Evolutionary conservation across 2,797 vertebrate genomes (phyloP).

Genomic region (Delichon dasypus): DNA sequence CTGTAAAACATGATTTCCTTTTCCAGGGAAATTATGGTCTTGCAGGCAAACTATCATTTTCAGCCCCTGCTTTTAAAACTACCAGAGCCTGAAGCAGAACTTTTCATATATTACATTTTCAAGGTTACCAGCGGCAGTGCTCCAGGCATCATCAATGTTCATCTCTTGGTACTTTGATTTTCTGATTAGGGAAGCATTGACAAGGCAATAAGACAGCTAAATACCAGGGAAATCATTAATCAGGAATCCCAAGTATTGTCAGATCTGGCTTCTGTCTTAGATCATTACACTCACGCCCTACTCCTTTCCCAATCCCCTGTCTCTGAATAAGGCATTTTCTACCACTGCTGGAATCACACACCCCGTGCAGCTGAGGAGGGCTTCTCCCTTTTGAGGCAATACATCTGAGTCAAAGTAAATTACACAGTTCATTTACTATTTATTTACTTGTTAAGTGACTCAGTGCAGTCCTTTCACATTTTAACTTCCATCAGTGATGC

Average conservation of each 20-base stretch:
- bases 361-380: background rate
- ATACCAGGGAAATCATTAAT: slow-evolving; percentile 4
- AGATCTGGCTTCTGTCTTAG: background rate
- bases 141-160: background rate
- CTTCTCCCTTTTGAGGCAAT: background rate
- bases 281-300: background rate
- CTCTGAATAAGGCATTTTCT: background rate
- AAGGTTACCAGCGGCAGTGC: background rate
- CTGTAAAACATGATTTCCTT: background rate
- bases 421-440: slow-evolving; percentile 29
- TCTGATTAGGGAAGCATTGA: slow-evolving; percentile 15
- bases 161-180: slow-evolving; percentile 4
- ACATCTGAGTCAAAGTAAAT: slow-evolving; percentile 20
- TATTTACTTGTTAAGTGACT: slow-evolving; percentile 46
- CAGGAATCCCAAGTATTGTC: background rate
- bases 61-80: background rate
- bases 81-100: background rate
- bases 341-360: background rate
- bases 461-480: background rate
- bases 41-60: background rate
- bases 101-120: background rate
- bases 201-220: background rate
- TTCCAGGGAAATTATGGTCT: background rate
- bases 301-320: background rate
- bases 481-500: background rate